Evolutionary conservation across 2,113 vertebrate species (phyloP).

Genomic region (Camelus dromedarius): DNA sequence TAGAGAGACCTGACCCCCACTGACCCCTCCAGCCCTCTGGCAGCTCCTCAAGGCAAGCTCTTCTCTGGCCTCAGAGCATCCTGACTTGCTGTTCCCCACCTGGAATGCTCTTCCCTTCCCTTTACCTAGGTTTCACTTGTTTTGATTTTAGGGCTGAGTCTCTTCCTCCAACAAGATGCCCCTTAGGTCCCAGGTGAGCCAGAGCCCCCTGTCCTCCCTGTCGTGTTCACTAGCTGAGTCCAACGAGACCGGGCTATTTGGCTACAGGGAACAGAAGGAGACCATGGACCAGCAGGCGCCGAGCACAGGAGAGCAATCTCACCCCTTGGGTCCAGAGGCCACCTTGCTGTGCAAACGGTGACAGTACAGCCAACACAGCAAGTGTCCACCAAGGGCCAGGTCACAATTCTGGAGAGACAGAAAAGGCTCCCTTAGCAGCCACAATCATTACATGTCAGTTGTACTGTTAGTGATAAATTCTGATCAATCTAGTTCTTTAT

Average conservation of each 20-base stretch:
- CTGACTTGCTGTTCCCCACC: background rate
- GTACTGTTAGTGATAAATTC: rapidly evolving
- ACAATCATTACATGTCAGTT: rapidly evolving
- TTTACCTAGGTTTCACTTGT: rapidly evolving
- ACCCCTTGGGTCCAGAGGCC: background rate
- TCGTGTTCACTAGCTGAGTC: rapidly evolving
- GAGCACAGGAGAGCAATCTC: rapidly evolving
- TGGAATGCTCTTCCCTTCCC: background rate
- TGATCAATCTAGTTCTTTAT: background rate
- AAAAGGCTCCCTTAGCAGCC: background rate
- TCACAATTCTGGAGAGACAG: background rate
- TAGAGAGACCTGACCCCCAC: background rate
- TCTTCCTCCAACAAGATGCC: too few species aligned
- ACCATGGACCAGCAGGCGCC: background rate
- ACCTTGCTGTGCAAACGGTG: rapidly evolving
- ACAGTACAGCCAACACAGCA: rapidly evolving
- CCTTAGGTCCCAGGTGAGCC: background rate
- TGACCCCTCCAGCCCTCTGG: rapidly evolving
- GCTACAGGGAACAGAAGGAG: background rate
- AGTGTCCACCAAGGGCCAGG: background rate
- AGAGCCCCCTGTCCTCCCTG: background rate
- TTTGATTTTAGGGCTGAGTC: too few species aligned
- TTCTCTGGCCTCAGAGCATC: background rate
- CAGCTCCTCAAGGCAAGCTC: background rate
- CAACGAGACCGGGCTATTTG: background rate